phyloP scores from a whole-genome alignment of 2,797 vertebrate species.

The Scleropages formosus region DNA sequence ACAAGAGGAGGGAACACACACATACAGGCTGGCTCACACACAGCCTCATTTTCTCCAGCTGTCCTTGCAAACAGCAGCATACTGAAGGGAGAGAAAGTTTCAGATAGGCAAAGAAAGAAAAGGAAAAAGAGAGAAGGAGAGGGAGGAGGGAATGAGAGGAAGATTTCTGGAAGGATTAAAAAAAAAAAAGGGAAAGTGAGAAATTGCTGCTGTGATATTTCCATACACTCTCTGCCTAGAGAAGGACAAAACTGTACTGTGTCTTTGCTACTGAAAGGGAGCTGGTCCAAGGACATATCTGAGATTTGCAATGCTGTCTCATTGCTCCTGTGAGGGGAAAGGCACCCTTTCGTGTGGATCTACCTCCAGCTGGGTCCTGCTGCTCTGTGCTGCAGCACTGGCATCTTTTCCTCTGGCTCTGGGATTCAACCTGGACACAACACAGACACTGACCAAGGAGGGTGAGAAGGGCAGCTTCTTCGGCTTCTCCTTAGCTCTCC shows the following conservation, averaged over 20 bases:
- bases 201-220: slow-evolving; percentile 8
- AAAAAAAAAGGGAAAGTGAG: background rate
- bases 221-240: slow-evolving; percentile 27
- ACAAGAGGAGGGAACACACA: slow-evolving; percentile 35
- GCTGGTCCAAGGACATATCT: slow-evolving; percentile 49
- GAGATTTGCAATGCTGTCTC: slow-evolving; percentile 57
- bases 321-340: slow-evolving; percentile 41
- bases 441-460: slow-evolving; percentile 77
- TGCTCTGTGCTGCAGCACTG: slow-evolving; percentile 56
- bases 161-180: background rate
- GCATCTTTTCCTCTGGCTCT: slow-evolving; percentile 39
- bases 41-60: slow-evolving; percentile 60
- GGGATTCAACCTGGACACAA: slow-evolving; percentile 86
- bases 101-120: slow-evolving; percentile 30
- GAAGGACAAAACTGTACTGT: slow-evolving; percentile 30
- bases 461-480: slow-evolving; percentile 83
- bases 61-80: slow-evolving; percentile 70
- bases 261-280: slow-evolving; percentile 33
- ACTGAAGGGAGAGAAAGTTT: slow-evolving; percentile 42
- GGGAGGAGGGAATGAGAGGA: slow-evolving; percentile 1
- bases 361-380: slow-evolving; percentile 27
- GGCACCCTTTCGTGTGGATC: slow-evolving; percentile 4
- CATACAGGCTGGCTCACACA: slow-evolving; percentile 49
- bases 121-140: background rate
- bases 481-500: slow-evolving; percentile 87